Conservation (phyloP, 1,140 invertebrate species). For the Drosophila rufa region DNA sequence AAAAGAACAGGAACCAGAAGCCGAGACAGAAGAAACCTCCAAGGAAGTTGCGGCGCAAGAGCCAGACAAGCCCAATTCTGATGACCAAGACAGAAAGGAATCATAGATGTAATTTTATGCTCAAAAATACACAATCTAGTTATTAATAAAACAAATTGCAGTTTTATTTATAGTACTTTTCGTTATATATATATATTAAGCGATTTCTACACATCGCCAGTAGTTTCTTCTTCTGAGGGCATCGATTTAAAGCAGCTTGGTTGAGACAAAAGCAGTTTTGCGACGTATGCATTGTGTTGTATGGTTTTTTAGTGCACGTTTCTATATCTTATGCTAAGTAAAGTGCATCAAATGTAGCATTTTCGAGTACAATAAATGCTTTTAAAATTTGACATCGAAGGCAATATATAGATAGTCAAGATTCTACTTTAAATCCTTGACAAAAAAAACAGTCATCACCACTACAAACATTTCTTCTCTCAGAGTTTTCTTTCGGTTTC, state of each 20-base stretch:
- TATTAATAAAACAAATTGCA: conserved; percentile 64
- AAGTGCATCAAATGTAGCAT: conserved; percentile 43
- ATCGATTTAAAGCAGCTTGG: conserved; percentile 71
- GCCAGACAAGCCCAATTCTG: not conserved
- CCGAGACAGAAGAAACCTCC: not conserved
- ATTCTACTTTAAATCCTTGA: conserved; percentile 23
- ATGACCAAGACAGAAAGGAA: not conserved
- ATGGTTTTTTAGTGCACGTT: conserved; percentile 24
- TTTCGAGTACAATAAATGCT: conserved; percentile 51
- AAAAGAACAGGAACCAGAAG: not conserved
- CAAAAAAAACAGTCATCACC: conserved; percentile 24
- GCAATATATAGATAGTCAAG: conserved; percentile 42
- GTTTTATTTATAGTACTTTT: conserved; percentile 58
- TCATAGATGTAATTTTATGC: not conserved
- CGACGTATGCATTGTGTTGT: conserved; percentile 36
- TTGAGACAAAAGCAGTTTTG: conserved; percentile 66
- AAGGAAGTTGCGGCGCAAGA: not conserved
- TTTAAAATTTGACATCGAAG: conserved; percentile 53
- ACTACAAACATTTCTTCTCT: conserved; percentile 13
- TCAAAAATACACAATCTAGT: conserved; percentile 33
- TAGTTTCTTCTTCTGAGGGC: conserved; percentile 47
- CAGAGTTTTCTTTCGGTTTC: conserved; percentile 21
- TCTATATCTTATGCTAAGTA: conserved; percentile 38
- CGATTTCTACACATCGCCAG: conserved; percentile 55
- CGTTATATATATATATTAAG: conserved; percentile 50